Conservation (phyloP, 2,113 vertebrate species). For the Pelusios castaneus region DNA sequence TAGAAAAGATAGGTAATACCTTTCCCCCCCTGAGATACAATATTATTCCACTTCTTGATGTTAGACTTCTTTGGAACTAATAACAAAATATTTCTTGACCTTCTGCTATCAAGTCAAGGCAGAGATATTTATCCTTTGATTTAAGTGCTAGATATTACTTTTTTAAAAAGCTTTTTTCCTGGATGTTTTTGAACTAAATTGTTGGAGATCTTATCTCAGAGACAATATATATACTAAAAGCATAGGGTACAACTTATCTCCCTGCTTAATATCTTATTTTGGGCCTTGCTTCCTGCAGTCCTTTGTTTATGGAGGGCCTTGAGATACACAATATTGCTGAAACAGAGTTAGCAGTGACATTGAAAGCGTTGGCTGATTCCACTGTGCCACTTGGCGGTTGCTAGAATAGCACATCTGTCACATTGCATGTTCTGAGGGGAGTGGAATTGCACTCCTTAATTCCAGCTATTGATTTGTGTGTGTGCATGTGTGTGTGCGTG, state of each 20-base stretch:
- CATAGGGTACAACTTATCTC: background rate
- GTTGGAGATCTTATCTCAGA: background rate
- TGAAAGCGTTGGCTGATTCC: background rate
- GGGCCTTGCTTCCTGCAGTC: background rate
- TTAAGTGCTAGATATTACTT: background rate
- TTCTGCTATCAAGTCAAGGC: background rate
- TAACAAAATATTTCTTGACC: background rate
- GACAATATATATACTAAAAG: background rate
- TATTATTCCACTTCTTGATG: slow-evolving; percentile 3
- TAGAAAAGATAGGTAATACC: slow-evolving; percentile 7
- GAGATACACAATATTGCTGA: background rate
- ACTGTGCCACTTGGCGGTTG: background rate
- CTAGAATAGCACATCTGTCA: background rate
- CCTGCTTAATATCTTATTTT: background rate
- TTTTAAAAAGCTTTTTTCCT: background rate
- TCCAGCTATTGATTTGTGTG: slow-evolving; percentile 5
- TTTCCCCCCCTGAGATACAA: background rate
- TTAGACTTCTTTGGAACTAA: background rate
- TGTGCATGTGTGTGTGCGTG: background rate
- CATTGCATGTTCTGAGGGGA: background rate
- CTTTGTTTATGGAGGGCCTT: background rate
- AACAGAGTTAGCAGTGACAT: background rate
- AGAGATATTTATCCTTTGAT: background rate
- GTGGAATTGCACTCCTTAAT: background rate
- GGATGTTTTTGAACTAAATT: background rate